Evolutionary conservation across 2,797 vertebrate species (phyloP).

Genomic region (Macropodus opercularis): DNA sequence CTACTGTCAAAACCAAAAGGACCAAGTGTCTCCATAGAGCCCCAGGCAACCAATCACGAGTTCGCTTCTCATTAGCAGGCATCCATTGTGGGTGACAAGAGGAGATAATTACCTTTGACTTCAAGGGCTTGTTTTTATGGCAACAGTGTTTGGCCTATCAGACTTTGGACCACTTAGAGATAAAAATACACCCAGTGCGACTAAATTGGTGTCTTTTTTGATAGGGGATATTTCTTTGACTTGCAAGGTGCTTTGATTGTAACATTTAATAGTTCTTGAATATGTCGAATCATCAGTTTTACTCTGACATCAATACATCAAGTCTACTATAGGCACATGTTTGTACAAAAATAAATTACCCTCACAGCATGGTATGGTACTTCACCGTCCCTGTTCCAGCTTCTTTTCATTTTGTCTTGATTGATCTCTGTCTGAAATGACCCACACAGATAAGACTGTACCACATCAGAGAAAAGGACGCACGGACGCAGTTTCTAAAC

Average conservation of each 20-base stretch:
- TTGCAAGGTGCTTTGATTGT: conserved; percentile 26
- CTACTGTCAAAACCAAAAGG: conserved; percentile 92
- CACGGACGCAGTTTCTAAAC: conserved; percentile 43
- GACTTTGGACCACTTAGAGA: conserved; percentile 13
- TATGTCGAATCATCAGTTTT: conserved; percentile 26
- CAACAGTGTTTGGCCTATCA: conserved; percentile 33
- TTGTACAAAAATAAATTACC: conserved; percentile 24
- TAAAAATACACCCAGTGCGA: conserved; percentile 31
- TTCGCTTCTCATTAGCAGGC: conserved; percentile 91
- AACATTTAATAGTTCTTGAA: conserved; percentile 19
- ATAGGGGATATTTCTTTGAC: conserved; percentile 11
- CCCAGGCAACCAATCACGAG: conserved; percentile 85
- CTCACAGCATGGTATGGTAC: conserved; percentile 22
- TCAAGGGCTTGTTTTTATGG: conserved; percentile 83
- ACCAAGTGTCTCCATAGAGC: conserved; percentile 88
- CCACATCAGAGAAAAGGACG: conserved; percentile 50
- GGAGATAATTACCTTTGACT: conserved; percentile 93
- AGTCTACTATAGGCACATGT: conserved; percentile 24
- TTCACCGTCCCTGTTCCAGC: conserved; percentile 19
- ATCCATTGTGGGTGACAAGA: conserved; percentile 89
- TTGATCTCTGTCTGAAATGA: conserved; percentile 50
- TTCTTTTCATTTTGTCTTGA: conserved; percentile 57
- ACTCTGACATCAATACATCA: conserved; percentile 23
- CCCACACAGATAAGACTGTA: conserved; percentile 29
- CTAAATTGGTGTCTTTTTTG: conserved; percentile 31